phyloP scores from a whole-genome alignment of 2,888 invertebrate genomes.

The Andrena flavipes region DNA sequence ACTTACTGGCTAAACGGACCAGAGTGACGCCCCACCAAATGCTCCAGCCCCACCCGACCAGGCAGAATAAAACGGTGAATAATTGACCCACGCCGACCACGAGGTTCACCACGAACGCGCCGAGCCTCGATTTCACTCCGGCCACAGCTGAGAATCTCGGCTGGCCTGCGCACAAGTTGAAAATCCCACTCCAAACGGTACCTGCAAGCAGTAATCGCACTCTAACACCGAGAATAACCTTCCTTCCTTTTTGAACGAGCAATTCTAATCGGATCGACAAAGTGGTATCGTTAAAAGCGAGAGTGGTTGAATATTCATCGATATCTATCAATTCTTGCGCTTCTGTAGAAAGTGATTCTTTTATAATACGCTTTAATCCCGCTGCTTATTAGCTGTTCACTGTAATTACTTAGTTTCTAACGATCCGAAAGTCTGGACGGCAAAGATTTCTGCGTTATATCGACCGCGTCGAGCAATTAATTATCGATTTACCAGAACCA shows the following conservation, averaged over 20 bases:
- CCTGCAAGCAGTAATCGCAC: conserved; percentile 86
- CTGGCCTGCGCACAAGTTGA: conserved; percentile 95
- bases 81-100: conserved; percentile 95
- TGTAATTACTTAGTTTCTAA: neutral
- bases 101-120: conserved; percentile 93
- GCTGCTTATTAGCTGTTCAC: no score
- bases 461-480: neutral
- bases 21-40: conserved; percentile 99
- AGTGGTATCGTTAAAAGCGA: neutral
- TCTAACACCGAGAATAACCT: neutral
- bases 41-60: conserved; percentile 99
- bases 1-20: conserved; percentile 95
- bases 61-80: conserved; percentile 96
- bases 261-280: neutral
- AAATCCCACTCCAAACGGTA: conserved; percentile 94
- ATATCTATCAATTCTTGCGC: no score
- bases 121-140: conserved; percentile 90
- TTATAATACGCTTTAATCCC: no score
- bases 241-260: neutral
- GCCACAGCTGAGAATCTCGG: conserved; percentile 94
- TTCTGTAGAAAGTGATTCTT: no score
- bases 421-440: neutral
- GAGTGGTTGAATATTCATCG: neutral
- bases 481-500: conserved; percentile 88
- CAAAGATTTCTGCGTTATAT: no score